Percentiles rank a stretch among this genome's conserved stretches.
These are phyloP conservation scores for Exaiptasia diaphana DNA, from an alignment of 64 coral and sea anemone species.

Conservation along the genomic window DNA sequence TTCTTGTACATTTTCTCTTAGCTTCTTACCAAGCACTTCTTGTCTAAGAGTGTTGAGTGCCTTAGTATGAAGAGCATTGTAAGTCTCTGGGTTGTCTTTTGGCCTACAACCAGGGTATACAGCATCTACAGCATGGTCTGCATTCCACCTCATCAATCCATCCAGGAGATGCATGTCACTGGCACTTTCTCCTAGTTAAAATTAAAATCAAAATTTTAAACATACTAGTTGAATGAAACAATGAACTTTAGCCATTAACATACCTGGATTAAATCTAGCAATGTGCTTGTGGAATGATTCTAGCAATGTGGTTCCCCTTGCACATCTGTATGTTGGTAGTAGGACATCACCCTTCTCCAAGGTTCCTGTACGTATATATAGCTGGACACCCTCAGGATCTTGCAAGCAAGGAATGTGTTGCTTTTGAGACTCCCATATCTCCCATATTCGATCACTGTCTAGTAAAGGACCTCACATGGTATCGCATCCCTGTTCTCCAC, in stretches of 20 bases:
- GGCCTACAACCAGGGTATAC: background rate
- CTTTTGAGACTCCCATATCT: slow-evolving; percentile 40
- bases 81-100: background rate
- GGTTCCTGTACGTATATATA: slow-evolving; percentile 32
- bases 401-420: slow-evolving; percentile 31
- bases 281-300: slow-evolving; percentile 71
- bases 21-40: background rate
- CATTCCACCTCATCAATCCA: slow-evolving; percentile 48
- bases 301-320: slow-evolving; percentile 33
- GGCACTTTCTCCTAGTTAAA: too few species aligned
- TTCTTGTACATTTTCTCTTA: background rate
- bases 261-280: slow-evolving; percentile 55
- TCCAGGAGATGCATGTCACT: slow-evolving; percentile 35
- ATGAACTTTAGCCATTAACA: too few species aligned
- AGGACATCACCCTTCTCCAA: background rate
- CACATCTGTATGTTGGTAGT: slow-evolving; percentile 50
- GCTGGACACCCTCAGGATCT: slow-evolving; percentile 14
- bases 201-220: too few species aligned
- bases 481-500: slow-evolving; percentile 9
- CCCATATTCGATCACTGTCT: slow-evolving; percentile 31
- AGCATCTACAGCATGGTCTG: slow-evolving; percentile 14
- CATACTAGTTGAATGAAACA: too few species aligned
- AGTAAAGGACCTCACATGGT: slow-evolving; percentile 50
- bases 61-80: background rate
- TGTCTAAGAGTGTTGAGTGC: background rate